Evolutionary conservation across 2,888 invertebrate genomes (phyloP).

Genomic region (Caenorhabditis parvicauda): DNA sequence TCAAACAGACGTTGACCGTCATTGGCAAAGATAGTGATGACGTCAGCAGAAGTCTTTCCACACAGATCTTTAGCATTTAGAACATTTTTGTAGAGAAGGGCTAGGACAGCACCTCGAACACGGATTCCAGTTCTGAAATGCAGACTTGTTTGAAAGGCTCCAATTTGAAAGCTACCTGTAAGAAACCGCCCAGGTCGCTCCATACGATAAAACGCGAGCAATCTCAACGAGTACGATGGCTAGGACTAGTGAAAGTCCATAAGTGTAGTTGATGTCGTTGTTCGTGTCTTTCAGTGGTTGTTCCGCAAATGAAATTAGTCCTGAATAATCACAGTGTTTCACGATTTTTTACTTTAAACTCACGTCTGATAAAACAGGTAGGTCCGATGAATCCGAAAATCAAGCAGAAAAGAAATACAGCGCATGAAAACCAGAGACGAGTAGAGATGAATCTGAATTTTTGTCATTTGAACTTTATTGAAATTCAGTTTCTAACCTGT

Average conservation of each 20-base stretch:
- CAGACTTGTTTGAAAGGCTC: neutral
- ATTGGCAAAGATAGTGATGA: slow-evolving; percentile 65
- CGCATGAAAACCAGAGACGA: slow-evolving; percentile 58
- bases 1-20: slow-evolving; percentile 66
- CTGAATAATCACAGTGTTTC: slow-evolving; percentile 5
- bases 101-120: slow-evolving; percentile 63
- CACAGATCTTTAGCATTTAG: slow-evolving; percentile 22
- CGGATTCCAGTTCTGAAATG: slow-evolving; percentile 62
- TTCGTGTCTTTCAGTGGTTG: slow-evolving; percentile 30
- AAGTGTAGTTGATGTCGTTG: slow-evolving; percentile 13
- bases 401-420: slow-evolving; percentile 57
- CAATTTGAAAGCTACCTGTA: slow-evolving; percentile 41
- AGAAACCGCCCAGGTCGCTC: slow-evolving; percentile 64
- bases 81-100: slow-evolving; percentile 62
- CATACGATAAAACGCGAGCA: slow-evolving; percentile 63
- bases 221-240: slow-evolving; percentile 53
- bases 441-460: slow-evolving; percentile 56
- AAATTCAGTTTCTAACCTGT: slow-evolving; percentile 4
- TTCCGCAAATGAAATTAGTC: slow-evolving; percentile 58
- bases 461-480: neutral
- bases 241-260: slow-evolving; percentile 15
- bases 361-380: slow-evolving; percentile 55
- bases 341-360: neutral
- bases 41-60: slow-evolving; percentile 20
- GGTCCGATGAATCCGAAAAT: slow-evolving; percentile 63